Evolutionary conservation across 2,888 invertebrate species (phyloP).

Genomic region (Odontomyia ornata): DNA sequence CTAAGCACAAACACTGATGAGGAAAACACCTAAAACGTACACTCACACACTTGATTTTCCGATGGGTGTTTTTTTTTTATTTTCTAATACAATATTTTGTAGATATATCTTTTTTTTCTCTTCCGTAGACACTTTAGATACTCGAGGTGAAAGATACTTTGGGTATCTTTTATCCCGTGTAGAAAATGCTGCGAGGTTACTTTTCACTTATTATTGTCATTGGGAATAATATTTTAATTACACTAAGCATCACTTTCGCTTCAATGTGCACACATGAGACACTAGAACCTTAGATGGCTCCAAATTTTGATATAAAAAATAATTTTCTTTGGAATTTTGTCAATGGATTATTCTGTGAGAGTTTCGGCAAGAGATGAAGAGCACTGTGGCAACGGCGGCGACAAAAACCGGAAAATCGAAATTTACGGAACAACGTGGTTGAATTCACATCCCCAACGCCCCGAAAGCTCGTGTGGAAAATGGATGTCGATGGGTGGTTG

Average conservation of each 20-base stretch:
- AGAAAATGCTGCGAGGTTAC: not conserved
- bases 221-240: not conserved
- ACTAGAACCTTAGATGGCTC: not conserved
- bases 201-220: constrained; percentile 22
- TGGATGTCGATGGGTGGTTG: constrained; percentile 33
- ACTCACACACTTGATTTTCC: constrained; percentile 4
- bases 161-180: constrained; percentile 3
- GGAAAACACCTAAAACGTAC: constrained; percentile 16
- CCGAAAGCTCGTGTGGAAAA: constrained; percentile 39
- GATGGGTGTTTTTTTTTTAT: constrained; percentile 14
- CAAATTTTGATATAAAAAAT: constrained; percentile 3
- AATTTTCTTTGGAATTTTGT: constrained; percentile 11
- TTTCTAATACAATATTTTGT: too few relatives aligned
- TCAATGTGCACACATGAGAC: not conserved
- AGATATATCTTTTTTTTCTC: not conserved
- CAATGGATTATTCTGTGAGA: constrained; percentile 20
- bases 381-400: constrained; percentile 23
- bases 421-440: constrained; percentile 37
- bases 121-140: not conserved
- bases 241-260: constrained; percentile 21
- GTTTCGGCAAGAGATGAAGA: constrained; percentile 15
- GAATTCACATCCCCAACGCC: constrained; percentile 27
- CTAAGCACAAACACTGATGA: constrained; percentile 10
- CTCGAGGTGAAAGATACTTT: too few relatives aligned
- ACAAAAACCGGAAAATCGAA: constrained; percentile 46